Evolutionary conservation across 2,113 vertebrate species (phyloP), one percentile per base, ranked within the genome.

Genomic region (Pseudorhombus dupliciocellatus): DNA sequence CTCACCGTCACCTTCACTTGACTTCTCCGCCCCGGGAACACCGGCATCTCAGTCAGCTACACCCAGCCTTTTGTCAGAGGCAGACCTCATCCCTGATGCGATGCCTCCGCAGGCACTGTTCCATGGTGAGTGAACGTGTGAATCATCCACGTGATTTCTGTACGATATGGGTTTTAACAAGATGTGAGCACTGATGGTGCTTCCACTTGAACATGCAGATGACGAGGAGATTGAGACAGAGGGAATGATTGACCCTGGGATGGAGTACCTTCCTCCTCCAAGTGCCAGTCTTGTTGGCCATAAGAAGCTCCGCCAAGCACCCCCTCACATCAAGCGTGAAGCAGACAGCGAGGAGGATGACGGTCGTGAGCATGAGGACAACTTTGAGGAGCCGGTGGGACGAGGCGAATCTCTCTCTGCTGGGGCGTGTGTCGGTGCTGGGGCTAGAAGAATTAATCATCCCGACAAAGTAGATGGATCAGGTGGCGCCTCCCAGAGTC

Each of bases 31-130:
- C n/a, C 97, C 97, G 0, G 98, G 97, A 1, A 99, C 98, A 0
- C 98, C 98, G 0, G 96, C 96, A 1, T 99, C 98, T 0, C 97
- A 97, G 57, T 99, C 97, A 0, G 96, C 98, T 16, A 98, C 97
- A 0, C 98, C 98, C 26, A 98, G 96, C 83, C 89, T 99, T 77
- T 92, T 99, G 58, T 99, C 97, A 0, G 98, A 99, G 86, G 97
- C 97, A 0, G 98, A 99, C 86, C 96, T 99, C 31, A 98, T 99
- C 79, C 98, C 98, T 0, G 98, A 99, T 0, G 94, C 95, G 73
- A 99, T 99, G 97, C 98, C 97, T 0, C 97, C 98, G 0, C 96
- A 97, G 87, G 97, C 98, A 0, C 88, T 99, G 3, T 99, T 99
- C 88, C 98, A 99, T 0, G 97, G 98, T 97, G 90, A 94, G 92